Base-by-base conservation (phyloP, 2,797 vertebrate genomes). In the Euthynnus affinis region DNA sequence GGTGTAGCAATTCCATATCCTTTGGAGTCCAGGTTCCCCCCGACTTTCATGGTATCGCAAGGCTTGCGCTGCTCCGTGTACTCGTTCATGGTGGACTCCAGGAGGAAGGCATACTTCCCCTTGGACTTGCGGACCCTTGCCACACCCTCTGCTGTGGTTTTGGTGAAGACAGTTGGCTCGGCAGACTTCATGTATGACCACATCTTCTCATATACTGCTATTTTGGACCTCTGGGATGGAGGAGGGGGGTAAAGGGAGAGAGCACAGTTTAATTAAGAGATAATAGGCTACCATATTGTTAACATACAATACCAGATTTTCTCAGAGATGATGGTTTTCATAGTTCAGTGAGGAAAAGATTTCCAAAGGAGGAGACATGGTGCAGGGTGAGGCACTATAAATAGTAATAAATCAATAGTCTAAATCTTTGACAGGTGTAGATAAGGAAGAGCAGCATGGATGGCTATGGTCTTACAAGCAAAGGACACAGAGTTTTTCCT, bases 1-100 rank as follows among this genome's bases (percentile, higher is more conserved):
- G 98, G 98, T 78, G 98, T 99, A 37, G 98, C 98, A 93, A 99
- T 97, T 87, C 98, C 98, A 74, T 99, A 99, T 95, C 98, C 98
- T 96, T 99, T 99, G 69, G 98, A 99, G 96, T 99, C 98, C 96
- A 99, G 96, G 95, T 99, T 99, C 86, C 98, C 98, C 90, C 98
- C 98, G 89, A 99, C 98, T 97, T 99, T 99, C 98, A 99, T 99
- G 83, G 98, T 99, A 94, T 99, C 98, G 79, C 98, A 99, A 0
- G 98, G 98, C 93, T 99, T 99, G 87, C 98, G 96, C 85, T 99
- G 98, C 94, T 99, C 98, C 84, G 98, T 99, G 96, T 99, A 99
- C 81, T 99, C 98, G 57, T 99, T 99, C 98, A 99, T 99, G 85
- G 98, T 99, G 93, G 98, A 99, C 95, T 99, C 98, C 96, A 99